These are phyloP conservation scores for Tyto alba DNA, from an alignment of 2,113 vertebrate species.

Conservation along the genomic window DNA sequence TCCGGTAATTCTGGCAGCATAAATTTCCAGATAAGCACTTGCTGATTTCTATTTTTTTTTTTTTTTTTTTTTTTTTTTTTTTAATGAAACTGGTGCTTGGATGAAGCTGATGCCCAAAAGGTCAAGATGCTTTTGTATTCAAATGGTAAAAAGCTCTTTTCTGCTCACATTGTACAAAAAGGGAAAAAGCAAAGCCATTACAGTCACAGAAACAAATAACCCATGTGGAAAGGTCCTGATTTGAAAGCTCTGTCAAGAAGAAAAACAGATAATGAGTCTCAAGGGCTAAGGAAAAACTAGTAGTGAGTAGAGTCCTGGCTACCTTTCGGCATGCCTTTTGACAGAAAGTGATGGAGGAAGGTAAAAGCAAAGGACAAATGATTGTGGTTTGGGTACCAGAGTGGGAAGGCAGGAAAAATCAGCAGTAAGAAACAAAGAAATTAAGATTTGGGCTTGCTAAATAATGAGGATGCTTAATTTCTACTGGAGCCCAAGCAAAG, in stretches of 20 bases:
- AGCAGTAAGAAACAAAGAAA: not conserved
- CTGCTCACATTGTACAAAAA: not conserved
- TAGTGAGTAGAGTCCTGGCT: not conserved
- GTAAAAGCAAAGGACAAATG: not conserved
- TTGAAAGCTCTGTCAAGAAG: not conserved
- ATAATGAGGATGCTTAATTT: not conserved
- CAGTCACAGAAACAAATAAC: not conserved
- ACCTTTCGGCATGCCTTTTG: not conserved
- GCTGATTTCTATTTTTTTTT: not conserved
- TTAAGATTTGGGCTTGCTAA: not conserved
- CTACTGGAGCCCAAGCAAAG: not conserved
- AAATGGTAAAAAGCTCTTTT: not conserved
- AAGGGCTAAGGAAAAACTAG: not conserved
- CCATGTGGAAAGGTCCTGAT: not conserved
- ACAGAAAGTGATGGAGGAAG: not conserved
- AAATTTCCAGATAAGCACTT: not conserved
- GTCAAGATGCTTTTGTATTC: accelerated
- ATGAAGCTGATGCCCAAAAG: not conserved
- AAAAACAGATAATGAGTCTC: not conserved
- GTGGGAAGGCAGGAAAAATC: not conserved
- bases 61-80: not conserved
- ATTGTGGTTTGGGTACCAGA: not conserved
- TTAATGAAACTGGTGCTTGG: not conserved
- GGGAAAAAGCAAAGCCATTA: not conserved
- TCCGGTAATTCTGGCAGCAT: not conserved